phyloP scores from a whole-genome alignment of 2,888 invertebrate species.

The Morpho helenor region DNA sequence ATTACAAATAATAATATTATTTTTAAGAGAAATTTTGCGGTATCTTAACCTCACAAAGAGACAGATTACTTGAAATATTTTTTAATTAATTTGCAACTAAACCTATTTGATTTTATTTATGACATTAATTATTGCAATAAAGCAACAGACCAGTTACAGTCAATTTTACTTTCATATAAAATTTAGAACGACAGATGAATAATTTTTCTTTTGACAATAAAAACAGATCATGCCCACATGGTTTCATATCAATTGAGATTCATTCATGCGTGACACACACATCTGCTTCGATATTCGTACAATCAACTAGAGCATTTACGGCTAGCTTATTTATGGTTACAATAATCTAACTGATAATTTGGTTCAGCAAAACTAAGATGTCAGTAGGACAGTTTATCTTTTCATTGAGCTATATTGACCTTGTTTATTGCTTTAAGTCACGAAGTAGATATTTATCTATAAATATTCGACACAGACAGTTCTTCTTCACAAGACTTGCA shows the following conservation, averaged over 20 bases:
- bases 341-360: conserved; percentile 29
- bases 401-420: conserved; percentile 4
- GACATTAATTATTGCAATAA: no score
- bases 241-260: conserved; percentile 32
- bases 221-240: conserved; percentile 51
- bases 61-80: no score
- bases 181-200: conserved; percentile 24
- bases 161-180: no score
- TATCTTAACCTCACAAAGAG: no score
- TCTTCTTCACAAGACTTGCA: no score
- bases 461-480: no score
- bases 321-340: conserved; percentile 32
- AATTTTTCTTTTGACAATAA: conserved; percentile 32
- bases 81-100: no score
- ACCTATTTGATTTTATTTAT: no score
- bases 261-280: conserved; percentile 43
- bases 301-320: conserved; percentile 39
- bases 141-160: no score
- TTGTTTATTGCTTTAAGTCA: conserved; percentile 1
- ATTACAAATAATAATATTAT: no score
- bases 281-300: conserved; percentile 49
- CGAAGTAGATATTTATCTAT: background rate
- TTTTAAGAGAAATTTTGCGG: no score
- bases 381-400: conserved; percentile 21
- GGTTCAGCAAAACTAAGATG: conserved; percentile 15